A percentile compares a stretch with the other conserved stretches of the same genome.
These are phyloP conservation scores for Calameuta pallipes DNA, from an alignment of 2,888 invertebrate species.

Conservation along the genomic window DNA sequence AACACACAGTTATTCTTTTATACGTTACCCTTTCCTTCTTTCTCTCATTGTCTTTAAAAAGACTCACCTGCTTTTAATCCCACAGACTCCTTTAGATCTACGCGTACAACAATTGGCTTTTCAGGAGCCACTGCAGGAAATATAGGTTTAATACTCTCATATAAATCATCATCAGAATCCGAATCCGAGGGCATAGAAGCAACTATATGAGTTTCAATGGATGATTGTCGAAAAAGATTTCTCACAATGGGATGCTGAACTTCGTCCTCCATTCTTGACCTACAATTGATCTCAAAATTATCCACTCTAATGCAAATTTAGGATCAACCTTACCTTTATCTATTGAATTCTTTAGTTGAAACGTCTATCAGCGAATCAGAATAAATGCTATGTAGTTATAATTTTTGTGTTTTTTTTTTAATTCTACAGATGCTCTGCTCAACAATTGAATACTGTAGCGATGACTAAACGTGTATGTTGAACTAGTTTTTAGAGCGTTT, in stretches of 20 bases:
- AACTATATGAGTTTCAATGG: constrained; percentile 50
- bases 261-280: constrained; percentile 23
- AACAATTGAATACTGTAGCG: background rate
- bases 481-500: background rate
- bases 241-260: constrained; percentile 38
- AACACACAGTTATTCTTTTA: background rate
- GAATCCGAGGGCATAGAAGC: constrained; percentile 33
- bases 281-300: background rate
- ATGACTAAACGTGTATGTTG: background rate
- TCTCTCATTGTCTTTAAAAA: background rate
- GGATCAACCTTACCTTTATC: background rate
- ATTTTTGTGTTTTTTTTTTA: background rate
- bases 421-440: background rate
- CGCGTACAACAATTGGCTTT: background rate
- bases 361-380: background rate
- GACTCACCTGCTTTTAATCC: background rate
- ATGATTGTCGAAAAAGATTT: constrained; percentile 53
- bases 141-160: constrained; percentile 8
- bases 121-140: constrained; percentile 17
- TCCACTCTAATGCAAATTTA: background rate
- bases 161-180: constrained; percentile 11
- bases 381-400: background rate
- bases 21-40: background rate
- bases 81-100: background rate
- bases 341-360: background rate